Base-by-base conservation (phyloP, 2,113 vertebrate genomes). In the Sitta europaea region DNA sequence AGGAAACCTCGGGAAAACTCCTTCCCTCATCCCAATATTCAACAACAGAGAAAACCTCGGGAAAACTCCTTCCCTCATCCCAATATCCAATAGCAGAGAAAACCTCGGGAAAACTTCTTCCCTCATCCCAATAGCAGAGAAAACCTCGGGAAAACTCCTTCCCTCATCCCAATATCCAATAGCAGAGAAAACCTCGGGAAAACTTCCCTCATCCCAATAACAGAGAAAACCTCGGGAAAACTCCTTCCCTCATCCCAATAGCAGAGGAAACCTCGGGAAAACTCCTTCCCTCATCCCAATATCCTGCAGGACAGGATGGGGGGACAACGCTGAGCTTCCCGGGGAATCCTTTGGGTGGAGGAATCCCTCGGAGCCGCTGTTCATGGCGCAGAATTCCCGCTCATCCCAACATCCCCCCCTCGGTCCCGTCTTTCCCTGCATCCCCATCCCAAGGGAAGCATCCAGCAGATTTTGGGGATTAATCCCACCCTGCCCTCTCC, bases 401-500 rank as follows among this genome's bases (percentile, higher is more conserved):
- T 54, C 47, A 18, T 85, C 35, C 47, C 61, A 54, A 38, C 65
- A 23, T 43, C 35, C 54, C 23, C 51, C 25, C 48, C 48, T 51
- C 38, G 40, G 28, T 65, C 25, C 51, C 25, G 5, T 14, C 10
- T 57, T 76, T 36, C 14, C 4, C 86, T 47, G 19, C 33, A 14
- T 86, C 86, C 84, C 75, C 78, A 51, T 31, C 53, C 66, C n/a
- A 5, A 40, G 82, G 68, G 57, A 74, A 3, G 0, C 58, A 93
- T 66, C 82, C 91, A 61, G 65, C 23, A 75, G 58, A 71, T 91
- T 84, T 27, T 86, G n/a, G 72, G 68, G 63, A 62, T 79, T 91
- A 82, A 88, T 90, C 88, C 92, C 78, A 65, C 58, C 82, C 87
- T 93, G 68, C 75, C 92, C 91, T 66, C 3, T 72, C 65, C 88